phyloP scores from a whole-genome alignment of 2,797 vertebrate species.

The Epinephelus coioides region DNA sequence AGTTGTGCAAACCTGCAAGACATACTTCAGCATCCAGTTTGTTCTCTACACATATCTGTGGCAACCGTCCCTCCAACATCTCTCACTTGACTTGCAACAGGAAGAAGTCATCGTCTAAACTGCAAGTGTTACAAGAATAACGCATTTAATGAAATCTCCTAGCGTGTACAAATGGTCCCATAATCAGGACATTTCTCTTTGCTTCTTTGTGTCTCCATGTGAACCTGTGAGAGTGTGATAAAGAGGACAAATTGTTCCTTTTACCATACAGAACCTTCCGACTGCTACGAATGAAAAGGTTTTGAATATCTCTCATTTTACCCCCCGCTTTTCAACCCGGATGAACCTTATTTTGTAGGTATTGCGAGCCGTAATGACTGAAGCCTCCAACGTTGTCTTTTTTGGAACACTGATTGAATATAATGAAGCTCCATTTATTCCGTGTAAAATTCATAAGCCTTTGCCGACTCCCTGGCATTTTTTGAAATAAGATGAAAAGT shows the following conservation, averaged over 20 bases:
- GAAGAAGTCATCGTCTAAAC: constrained; percentile 31
- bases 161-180: not conserved
- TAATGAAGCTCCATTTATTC: constrained; percentile 52
- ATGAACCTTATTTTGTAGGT: constrained; percentile 22
- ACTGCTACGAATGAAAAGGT: constrained; percentile 35
- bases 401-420: constrained; percentile 21
- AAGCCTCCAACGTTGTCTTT: constrained; percentile 4
- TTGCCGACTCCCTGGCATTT: constrained; percentile 48
- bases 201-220: constrained; percentile 3
- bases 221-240: constrained; percentile 21
- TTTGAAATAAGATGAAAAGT: constrained; percentile 28
- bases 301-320: constrained; percentile 20
- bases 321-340: not conserved
- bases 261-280: constrained; percentile 5
- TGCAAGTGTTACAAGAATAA: constrained; percentile 28
- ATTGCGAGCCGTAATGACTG: constrained; percentile 3
- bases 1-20: constrained; percentile 12
- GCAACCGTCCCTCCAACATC: constrained; percentile 5
- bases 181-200: constrained; percentile 17
- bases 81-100: not conserved
- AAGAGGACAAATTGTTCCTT: constrained; percentile 42
- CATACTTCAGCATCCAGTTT: not conserved
- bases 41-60: not conserved
- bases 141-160: constrained; percentile 22
- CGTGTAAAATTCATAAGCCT: constrained; percentile 37